Conservation (phyloP, 2,113 vertebrate genomes). For the Drymodes brunneopygia region DNA sequence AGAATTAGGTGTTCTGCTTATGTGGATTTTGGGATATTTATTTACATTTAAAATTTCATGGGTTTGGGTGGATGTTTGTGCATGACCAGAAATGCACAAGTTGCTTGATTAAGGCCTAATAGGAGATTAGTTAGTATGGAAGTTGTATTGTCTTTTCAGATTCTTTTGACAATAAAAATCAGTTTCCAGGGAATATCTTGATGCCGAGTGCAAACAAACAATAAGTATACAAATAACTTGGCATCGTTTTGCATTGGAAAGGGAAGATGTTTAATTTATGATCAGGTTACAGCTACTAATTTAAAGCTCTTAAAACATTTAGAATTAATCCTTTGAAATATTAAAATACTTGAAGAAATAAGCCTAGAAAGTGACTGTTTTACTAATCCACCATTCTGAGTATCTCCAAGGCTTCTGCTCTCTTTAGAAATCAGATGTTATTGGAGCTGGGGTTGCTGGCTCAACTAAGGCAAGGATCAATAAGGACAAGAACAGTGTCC, state of each 20-base stretch:
- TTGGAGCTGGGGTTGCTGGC: neutral
- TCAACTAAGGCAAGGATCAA: neutral
- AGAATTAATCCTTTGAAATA: conserved; percentile 56
- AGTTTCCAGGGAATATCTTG: conserved; percentile 30
- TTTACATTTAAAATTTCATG: conserved; percentile 54
- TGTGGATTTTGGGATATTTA: conserved; percentile 38
- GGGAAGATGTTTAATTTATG: conserved; percentile 31
- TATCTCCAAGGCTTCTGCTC: neutral
- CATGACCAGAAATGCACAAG: neutral
- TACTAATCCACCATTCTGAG: neutral
- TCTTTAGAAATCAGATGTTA: neutral
- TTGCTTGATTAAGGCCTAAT: neutral
- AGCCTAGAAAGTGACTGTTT: neutral
- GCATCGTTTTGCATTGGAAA: neutral
- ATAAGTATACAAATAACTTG: conserved; percentile 42
- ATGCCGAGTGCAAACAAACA: conserved; percentile 39
- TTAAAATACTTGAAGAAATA: conserved; percentile 57
- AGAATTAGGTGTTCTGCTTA: conserved; percentile 23
- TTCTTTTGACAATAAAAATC: conserved; percentile 28
- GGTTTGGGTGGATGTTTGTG: conserved; percentile 15
- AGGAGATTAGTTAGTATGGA: conserved; percentile 24
- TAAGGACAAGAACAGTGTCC: neutral
- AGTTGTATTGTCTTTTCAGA: conserved; percentile 12
- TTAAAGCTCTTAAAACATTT: conserved; percentile 70
- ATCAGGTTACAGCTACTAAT: conserved; percentile 65